Conservation (phyloP, 2,888 invertebrate genomes). For the Bombylius major region DNA sequence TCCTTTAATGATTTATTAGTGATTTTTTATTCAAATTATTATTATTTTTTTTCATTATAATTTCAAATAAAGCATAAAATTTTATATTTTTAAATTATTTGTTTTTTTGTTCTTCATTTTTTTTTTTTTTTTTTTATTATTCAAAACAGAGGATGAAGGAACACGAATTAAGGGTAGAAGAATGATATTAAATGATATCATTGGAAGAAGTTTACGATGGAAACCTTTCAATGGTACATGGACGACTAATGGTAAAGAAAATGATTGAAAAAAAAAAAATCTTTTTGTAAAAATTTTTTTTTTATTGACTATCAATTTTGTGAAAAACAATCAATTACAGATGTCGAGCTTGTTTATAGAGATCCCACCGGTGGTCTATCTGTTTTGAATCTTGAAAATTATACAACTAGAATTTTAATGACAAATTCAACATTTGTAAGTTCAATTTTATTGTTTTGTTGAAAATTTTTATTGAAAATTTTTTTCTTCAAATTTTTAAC, state of each 20-base stretch:
- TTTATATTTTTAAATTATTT: too few species aligned
- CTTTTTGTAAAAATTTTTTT: background rate
- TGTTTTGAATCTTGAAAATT: conserved; percentile 63
- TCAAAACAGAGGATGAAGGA: conserved; percentile 42
- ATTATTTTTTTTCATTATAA: too few species aligned
- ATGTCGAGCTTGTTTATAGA: conserved; percentile 62
- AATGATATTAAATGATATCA: conserved; percentile 55
- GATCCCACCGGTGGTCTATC: conserved; percentile 68
- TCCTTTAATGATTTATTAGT: too few species aligned
- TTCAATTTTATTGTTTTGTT: conserved; percentile 22
- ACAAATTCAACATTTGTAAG: conserved; percentile 75
- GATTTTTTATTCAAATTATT: too few species aligned
- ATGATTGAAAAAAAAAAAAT: too few species aligned
- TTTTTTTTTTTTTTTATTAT: background rate
- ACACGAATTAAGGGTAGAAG: conserved; percentile 54
- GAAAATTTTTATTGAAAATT: too few species aligned
- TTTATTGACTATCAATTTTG: background rate
- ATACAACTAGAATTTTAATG: conserved; percentile 60
- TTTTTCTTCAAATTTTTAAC: background rate
- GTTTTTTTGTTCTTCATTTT: too few species aligned
- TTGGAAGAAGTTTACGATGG: conserved; percentile 42
- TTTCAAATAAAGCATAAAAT: too few species aligned
- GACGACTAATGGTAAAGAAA: conserved; percentile 53
- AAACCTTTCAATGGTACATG: conserved; percentile 64
- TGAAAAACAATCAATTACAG: conserved; percentile 35